Conservation (phyloP, 2,797 vertebrate genomes). For the Rhincodon typus region DNA sequence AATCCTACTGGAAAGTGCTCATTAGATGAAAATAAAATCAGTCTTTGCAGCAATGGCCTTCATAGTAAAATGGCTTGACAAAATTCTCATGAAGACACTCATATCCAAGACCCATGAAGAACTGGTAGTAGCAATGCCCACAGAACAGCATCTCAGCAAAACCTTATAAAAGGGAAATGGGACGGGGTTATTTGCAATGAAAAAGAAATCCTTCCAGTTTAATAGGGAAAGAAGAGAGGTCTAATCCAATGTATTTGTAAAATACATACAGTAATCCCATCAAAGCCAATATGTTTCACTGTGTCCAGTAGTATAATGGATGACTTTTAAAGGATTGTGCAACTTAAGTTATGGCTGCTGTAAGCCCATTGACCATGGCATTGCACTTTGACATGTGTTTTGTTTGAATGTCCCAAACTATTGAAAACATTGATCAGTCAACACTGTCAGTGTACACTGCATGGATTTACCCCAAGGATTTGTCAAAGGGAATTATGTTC, state of each 20-base stretch:
- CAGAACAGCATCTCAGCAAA: background rate
- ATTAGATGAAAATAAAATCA: background rate
- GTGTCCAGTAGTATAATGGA: background rate
- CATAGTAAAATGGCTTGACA: background rate
- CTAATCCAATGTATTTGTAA: background rate
- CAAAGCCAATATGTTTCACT: background rate
- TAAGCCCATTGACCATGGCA: background rate
- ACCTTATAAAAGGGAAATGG: background rate
- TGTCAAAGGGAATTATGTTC: background rate
- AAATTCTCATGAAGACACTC: background rate
- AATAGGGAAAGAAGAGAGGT: background rate
- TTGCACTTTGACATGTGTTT: background rate
- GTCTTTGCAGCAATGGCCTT: background rate
- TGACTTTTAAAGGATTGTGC: background rate
- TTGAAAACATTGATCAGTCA: conserved; percentile 2
- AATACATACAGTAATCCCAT: background rate
- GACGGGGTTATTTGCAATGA: background rate
- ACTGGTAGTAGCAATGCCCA: background rate
- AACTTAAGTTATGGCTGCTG: background rate
- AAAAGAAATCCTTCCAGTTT: background rate
- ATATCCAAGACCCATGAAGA: background rate
- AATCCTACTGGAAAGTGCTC: background rate
- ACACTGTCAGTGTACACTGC: background rate
- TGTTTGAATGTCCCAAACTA: background rate
- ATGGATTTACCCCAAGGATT: background rate